Conservation (phyloP, 2,113 vertebrate genomes). For the Antennarius striatus region DNA sequence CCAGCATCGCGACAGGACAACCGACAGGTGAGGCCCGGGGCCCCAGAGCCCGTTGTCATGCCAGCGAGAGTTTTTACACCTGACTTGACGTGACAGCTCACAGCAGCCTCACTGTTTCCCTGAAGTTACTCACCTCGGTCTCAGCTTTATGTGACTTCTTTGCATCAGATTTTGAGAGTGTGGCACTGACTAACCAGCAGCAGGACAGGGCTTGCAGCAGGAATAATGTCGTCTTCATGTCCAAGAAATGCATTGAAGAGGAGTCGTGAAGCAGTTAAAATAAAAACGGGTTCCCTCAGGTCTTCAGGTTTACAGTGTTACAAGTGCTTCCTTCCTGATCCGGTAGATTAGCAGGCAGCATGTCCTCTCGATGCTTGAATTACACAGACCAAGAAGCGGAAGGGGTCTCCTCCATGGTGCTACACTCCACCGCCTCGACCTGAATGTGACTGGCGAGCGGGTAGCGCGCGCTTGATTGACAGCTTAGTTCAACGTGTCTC, state of each 20-base stretch:
- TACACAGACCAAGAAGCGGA: background rate
- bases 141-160: constrained; percentile 70
- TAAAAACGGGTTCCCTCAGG: constrained; percentile 30
- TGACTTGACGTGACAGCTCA: background rate
- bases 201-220: constrained; percentile 41
- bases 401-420: background rate
- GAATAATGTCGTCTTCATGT: constrained; percentile 58
- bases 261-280: constrained; percentile 11
- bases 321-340: constrained; percentile 48
- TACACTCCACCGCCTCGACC: background rate
- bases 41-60: no score
- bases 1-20: background rate
- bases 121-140: constrained; percentile 65
- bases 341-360: constrained; percentile 31
- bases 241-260: constrained; percentile 4
- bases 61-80: no score
- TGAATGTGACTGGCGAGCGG: background rate
- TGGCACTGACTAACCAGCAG: constrained; percentile 56
- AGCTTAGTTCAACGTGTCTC: constrained; percentile 52
- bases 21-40: background rate
- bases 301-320: constrained; percentile 35
- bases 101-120: background rate
- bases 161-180: constrained; percentile 75
- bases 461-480: constrained; percentile 22
- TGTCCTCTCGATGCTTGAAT: constrained; percentile 3